A percentile compares a stretch with the other conserved stretches of the same genome.
These are phyloP conservation scores for Drosophila kanekoi DNA, from an alignment of 2,888 invertebrate genomes.

Conservation along the genomic window DNA sequence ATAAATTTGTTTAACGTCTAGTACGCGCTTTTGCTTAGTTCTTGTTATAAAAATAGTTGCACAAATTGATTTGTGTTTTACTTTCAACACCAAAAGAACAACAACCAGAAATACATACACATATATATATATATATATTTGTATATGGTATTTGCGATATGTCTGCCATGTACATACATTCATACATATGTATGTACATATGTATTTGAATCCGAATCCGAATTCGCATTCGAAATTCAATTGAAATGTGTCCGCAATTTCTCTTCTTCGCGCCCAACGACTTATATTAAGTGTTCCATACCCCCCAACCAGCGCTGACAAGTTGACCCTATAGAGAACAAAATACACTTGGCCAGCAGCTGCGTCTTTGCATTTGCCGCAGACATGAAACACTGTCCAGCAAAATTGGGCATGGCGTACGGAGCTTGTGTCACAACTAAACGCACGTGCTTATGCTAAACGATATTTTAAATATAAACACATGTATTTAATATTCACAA, in stretches of 20 bases:
- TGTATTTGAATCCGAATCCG: background rate
- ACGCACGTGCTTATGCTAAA: too few relatives aligned
- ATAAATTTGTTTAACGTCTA: slow-evolving; percentile 66
- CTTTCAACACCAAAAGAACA: slow-evolving; percentile 40
- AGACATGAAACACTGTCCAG: slow-evolving; percentile 1
- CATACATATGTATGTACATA: background rate
- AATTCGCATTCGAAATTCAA: slow-evolving; percentile 60
- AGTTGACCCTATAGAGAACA: background rate
- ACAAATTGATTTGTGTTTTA: slow-evolving; percentile 66
- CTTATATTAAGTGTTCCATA: slow-evolving; percentile 36
- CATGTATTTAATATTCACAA: too few relatives aligned
- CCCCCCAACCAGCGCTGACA: background rate
- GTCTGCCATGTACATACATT: background rate
- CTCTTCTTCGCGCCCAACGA: slow-evolving; percentile 37
- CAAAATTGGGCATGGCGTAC: slow-evolving; percentile 1
- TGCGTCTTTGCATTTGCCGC: slow-evolving; percentile 26
- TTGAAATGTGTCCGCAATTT: slow-evolving; percentile 72
- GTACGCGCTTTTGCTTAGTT: slow-evolving; percentile 31
- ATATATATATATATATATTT: too few relatives aligned
- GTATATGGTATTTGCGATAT: slow-evolving; percentile 15
- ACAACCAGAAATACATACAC: slow-evolving; percentile 15
- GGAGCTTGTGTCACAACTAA: too few relatives aligned
- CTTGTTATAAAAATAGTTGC: slow-evolving; percentile 72
- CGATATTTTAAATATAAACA: too few relatives aligned
- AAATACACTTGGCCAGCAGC: slow-evolving; percentile 37